These are phyloP conservation scores for Rhea pennata DNA, from an alignment of 2,113 vertebrate genomes.

Conservation along the genomic window DNA sequence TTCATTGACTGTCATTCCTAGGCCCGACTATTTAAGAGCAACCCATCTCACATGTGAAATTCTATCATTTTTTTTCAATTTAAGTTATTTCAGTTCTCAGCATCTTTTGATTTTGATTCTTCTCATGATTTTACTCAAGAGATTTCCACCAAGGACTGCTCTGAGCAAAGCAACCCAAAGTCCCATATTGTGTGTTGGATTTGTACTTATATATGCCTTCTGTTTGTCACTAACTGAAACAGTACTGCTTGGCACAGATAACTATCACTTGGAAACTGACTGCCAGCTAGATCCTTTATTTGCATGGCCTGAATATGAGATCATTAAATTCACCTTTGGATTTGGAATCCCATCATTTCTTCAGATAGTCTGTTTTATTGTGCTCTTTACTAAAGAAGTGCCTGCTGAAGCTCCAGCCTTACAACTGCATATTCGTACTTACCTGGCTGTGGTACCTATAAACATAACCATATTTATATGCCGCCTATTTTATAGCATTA, in stretches of 20 bases:
- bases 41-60: slow-evolving; percentile 70
- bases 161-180: not conserved
- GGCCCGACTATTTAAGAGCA: slow-evolving; percentile 71
- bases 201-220: slow-evolving; percentile 53
- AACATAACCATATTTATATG: slow-evolving; percentile 40
- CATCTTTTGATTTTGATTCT: slow-evolving; percentile 68
- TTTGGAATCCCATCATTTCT: slow-evolving; percentile 72
- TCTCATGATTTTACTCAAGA: slow-evolving; percentile 38
- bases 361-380: slow-evolving; percentile 54
- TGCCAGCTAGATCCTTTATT: slow-evolving; percentile 77
- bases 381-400: slow-evolving; percentile 36
- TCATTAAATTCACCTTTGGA: slow-evolving; percentile 75
- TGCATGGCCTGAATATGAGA: slow-evolving; percentile 72
- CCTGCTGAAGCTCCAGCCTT: not conserved
- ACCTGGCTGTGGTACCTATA: not conserved
- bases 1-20: slow-evolving; percentile 74
- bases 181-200: not conserved
- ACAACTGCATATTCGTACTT: slow-evolving; percentile 12
- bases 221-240: slow-evolving; percentile 67
- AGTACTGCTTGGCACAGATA: slow-evolving; percentile 60
- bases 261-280: not conserved
- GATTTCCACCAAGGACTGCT: slow-evolving; percentile 16
- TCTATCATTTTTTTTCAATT: slow-evolving; percentile 80
- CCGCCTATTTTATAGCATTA: slow-evolving; percentile 73
- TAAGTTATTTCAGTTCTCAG: slow-evolving; percentile 74